phyloP scores from a whole-genome alignment of 2,888 invertebrate genomes.

The Cylloceria caligata region DNA sequence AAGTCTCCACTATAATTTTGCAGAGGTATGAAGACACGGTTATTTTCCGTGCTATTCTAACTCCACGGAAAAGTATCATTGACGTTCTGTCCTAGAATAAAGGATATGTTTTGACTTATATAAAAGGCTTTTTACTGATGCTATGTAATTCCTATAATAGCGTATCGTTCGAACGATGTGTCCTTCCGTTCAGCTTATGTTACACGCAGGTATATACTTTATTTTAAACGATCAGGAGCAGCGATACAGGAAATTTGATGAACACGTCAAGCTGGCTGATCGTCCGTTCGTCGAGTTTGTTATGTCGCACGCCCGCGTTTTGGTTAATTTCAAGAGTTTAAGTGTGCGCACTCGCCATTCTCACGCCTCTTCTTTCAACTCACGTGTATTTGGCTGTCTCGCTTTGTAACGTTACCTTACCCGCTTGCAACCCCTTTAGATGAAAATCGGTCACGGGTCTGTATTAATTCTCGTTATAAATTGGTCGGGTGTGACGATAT shows the following conservation, averaged over 20 bases:
- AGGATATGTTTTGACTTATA: not conserved
- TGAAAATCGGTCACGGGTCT: conserved; percentile 56
- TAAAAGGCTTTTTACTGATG: not conserved
- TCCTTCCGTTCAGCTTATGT: conserved; percentile 27
- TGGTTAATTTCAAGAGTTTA: conserved; percentile 57
- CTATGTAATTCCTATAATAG: not conserved
- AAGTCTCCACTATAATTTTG: not conserved
- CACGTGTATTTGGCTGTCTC: not conserved
- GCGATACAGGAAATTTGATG: conserved; percentile 54
- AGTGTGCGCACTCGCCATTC: conserved; percentile 24
- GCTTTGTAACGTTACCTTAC: not conserved
- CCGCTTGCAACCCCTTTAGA: conserved; percentile 60
- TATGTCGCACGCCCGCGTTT: conserved; percentile 33
- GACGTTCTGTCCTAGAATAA: not conserved
- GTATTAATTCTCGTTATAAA: conserved; percentile 69
- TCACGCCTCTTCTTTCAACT: conserved; percentile 21
- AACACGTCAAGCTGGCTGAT: conserved; percentile 17
- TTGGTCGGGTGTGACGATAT: conserved; percentile 67
- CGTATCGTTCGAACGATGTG: conserved; percentile 15
- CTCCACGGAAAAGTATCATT: not conserved
- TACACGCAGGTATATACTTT: conserved; percentile 27
- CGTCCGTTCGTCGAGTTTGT: conserved; percentile 30
- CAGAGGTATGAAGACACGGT: not conserved
- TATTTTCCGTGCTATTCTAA: not conserved
- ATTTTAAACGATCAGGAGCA: conserved; percentile 43